Evolutionary conservation across 92 coral and sea anemone genomes (phyloP).

Genomic region (Muricea muricata): DNA sequence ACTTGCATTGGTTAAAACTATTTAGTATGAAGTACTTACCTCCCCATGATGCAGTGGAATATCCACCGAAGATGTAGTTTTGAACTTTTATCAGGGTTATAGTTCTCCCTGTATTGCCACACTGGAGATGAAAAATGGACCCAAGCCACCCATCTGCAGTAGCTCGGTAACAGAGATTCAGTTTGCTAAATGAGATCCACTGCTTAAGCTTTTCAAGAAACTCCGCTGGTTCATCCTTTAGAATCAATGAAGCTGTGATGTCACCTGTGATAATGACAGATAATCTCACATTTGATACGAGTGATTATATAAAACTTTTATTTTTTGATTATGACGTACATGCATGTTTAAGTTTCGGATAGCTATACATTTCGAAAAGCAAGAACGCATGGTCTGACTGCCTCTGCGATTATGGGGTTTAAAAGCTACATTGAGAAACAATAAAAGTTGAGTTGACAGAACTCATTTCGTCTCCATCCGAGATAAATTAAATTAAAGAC

Average conservation of each 20-base stretch:
- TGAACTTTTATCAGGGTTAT: background rate
- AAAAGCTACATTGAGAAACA: no score
- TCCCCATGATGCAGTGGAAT: constrained; percentile 5
- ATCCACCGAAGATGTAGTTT: constrained; percentile 21
- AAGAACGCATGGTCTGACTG: no score
- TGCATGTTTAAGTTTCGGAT: no score
- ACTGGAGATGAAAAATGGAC: background rate
- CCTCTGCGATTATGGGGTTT: no score
- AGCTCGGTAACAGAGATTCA: constrained; percentile 1
- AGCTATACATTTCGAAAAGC: no score
- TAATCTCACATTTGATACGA: no score
- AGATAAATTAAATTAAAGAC: no score
- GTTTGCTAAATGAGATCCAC: background rate
- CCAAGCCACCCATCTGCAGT: constrained; percentile 4
- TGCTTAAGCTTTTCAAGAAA: background rate
- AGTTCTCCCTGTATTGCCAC: constrained; percentile 3
- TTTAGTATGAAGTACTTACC: background rate
- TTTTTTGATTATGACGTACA: no score
- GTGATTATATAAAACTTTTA: no score
- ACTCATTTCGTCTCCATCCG: no score
- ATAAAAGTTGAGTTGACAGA: no score
- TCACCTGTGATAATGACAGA: background rate
- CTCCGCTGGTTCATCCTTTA: background rate
- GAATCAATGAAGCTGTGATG: background rate
- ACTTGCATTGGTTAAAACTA: no score